Conservation (phyloP, 2,888 invertebrate genomes). For the Mythimna impura region DNA sequence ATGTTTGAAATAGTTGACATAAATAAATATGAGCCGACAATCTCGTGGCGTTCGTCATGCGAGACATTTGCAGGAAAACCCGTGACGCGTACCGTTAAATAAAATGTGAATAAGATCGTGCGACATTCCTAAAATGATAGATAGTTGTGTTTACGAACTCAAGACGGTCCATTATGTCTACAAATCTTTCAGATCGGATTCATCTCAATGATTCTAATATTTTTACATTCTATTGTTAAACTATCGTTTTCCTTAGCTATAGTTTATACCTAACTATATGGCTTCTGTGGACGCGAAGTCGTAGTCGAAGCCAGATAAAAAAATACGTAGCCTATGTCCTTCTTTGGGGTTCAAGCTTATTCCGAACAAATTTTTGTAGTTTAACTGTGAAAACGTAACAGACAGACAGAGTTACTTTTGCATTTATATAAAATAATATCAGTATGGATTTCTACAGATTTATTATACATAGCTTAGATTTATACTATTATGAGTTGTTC, state of each 20-base stretch:
- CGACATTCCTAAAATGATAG: slow-evolving; percentile 10
- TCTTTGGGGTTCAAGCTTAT: too few species aligned
- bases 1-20: slow-evolving; percentile 22
- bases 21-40: slow-evolving; percentile 34
- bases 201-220: not conserved
- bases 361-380: too few species aligned
- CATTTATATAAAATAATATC: too few species aligned
- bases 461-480: too few species aligned
- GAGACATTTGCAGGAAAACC: slow-evolving; percentile 42
- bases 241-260: not conserved
- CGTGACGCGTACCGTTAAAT: slow-evolving; percentile 15
- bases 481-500: not conserved
- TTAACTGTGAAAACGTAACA: too few species aligned
- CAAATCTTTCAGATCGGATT: not conserved
- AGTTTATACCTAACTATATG: not conserved
- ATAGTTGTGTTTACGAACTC: not conserved
- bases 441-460: too few species aligned
- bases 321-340: too few species aligned
- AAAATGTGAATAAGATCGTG: not conserved
- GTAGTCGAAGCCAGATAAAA: too few species aligned
- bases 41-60: slow-evolving; percentile 34
- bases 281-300: too few species aligned
- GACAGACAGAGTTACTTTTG: too few species aligned
- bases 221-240: not conserved
- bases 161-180: not conserved